These are phyloP conservation scores for Drosophila mimetica DNA, from an alignment of 2,888 invertebrate genomes.

Conservation along the genomic window DNA sequence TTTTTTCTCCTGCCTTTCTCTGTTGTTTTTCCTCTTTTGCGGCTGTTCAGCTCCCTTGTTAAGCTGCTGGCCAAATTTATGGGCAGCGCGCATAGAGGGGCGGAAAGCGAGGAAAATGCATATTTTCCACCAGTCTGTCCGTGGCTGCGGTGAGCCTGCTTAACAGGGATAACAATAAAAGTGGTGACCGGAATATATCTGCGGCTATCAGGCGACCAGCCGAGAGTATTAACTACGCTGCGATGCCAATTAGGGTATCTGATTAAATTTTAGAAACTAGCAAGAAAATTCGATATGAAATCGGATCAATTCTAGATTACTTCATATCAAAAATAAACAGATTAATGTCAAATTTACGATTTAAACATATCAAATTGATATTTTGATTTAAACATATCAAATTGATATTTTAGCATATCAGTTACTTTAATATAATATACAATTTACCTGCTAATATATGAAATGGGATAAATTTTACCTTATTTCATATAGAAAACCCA, in stretches of 20 bases:
- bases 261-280: neutral
- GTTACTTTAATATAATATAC: no score
- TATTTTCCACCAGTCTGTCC: slow-evolving; percentile 17
- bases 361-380: no score
- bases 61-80: slow-evolving; percentile 65
- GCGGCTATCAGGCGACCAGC: neutral
- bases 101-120: slow-evolving; percentile 19
- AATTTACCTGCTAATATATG: no score
- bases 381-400: no score
- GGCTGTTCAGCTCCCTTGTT: slow-evolving; percentile 38
- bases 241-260: slow-evolving; percentile 8
- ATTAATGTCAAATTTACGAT: no score
- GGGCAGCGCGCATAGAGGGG: slow-evolving; percentile 35
- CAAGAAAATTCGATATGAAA: no score
- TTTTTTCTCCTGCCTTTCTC: slow-evolving; percentile 1
- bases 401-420: no score
- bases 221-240: no score
- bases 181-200: slow-evolving; percentile 14
- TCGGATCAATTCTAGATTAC: no score
- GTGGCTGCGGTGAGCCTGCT: slow-evolving; percentile 17
- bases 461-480: no score
- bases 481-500: no score
- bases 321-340: no score
- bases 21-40: neutral
- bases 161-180: slow-evolving; percentile 43